Evolutionary conservation across 2,797 vertebrate genomes (phyloP), one percentile per base, ranked within the genome.

Genomic region (Paguma larvata): DNA sequence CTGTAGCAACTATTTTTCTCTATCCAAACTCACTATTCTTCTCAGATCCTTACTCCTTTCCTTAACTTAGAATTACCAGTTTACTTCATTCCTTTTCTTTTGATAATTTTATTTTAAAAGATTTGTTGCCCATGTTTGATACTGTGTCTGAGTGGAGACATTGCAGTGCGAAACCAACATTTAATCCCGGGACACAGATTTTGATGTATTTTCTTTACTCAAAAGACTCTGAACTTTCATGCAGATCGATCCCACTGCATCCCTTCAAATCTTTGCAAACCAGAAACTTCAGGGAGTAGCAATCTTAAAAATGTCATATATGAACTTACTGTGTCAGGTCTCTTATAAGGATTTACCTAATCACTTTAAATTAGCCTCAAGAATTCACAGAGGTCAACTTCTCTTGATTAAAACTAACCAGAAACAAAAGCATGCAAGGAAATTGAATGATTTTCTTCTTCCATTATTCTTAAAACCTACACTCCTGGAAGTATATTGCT

Each of bases 381-480:
- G 25, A 19, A 41, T 56, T 44, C 30, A 59, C 7, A 72, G 2
- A 25, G 30, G 14, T 83, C 72, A 85, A 23, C 3, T 75, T 44
- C 21, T 67, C 12, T 59, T 68, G n/a, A 77, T 70, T 82, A 70
- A 48, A 89, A 73, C 51, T 11, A 73, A 56, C 59, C 2, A 70
- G 21, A 72, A 84, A 30, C 7, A 11, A 32, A 46, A 85, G 2
- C 18, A n/a, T 46, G 6, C 21, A 48, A 59, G 25, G 46, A 34
- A 67, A 15, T n/a, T 1, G 7, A 21, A 51, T 1, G 5, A 5
- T 46, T 82, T 86, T 27, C 2, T 44, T 87, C 25, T 53, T 4
- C 38, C 0, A 0, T 32, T 51, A 25, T 48, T 90, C 63, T 48
- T 51, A 3, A 5, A 70, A 13, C 0, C 16, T 68, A 9, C 0